Conservation (phyloP, 2,888 invertebrate genomes). For the Lasioglossum morio region DNA sequence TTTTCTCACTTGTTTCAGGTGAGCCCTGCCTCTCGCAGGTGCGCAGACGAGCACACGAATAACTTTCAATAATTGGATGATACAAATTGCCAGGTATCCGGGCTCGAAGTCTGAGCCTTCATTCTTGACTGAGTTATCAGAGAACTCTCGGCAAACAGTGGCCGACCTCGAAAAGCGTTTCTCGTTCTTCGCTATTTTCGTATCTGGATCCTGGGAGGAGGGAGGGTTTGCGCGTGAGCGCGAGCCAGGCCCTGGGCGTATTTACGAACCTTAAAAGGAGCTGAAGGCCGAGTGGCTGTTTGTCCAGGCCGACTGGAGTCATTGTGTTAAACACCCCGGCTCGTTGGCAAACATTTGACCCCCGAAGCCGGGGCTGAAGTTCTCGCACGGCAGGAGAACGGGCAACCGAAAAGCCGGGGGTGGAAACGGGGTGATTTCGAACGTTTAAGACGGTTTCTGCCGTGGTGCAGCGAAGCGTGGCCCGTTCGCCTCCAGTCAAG, state of each 20-base stretch:
- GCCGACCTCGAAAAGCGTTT: conserved; percentile 7
- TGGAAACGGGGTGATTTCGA: background rate
- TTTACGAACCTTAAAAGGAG: conserved; percentile 58
- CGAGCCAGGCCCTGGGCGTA: conserved; percentile 23
- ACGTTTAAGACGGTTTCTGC: conserved; percentile 7
- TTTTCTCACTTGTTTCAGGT: too few species aligned
- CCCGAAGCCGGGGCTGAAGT: background rate
- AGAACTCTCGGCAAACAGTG: background rate
- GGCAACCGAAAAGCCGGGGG: background rate
- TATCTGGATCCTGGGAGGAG: background rate
- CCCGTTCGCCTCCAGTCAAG: conserved; percentile 11
- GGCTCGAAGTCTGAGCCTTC: background rate
- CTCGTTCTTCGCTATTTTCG: background rate
- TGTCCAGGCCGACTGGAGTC: conserved; percentile 53
- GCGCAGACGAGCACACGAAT: background rate
- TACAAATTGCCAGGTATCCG: background rate
- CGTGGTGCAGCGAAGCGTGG: background rate
- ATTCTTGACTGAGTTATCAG: conserved; percentile 1
- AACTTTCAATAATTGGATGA: background rate
- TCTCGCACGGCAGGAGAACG: background rate
- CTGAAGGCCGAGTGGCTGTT: conserved; percentile 55
- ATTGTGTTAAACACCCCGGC: conserved; percentile 55
- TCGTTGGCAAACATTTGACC: conserved; percentile 60
- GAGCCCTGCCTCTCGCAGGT: too few species aligned
- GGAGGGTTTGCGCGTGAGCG: background rate